Base-by-base conservation (phyloP, 2,888 invertebrate species). In the Oegoconia quadripuncta region DNA sequence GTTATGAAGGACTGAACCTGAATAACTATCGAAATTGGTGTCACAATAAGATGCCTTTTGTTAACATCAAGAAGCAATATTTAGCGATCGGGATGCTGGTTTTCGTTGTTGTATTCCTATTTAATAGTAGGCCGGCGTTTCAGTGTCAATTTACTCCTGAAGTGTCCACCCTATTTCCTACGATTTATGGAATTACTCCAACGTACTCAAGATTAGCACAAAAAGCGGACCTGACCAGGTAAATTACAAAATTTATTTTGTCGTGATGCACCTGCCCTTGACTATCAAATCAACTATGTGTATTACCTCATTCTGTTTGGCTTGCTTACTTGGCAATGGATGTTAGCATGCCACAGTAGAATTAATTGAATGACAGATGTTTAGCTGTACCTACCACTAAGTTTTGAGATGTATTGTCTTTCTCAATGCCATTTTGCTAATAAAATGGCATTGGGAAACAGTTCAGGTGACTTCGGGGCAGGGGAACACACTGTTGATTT, bases 181-280 rank as follows among this genome's bases (percentile, higher is more conserved):
- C 88, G 22, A 95, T 98, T 52, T 98, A 95, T 74, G 95, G 95
- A 11, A 93, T 98, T 52, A 98, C 98, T 3, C 98, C 98, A 22
- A 98, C 98, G 0, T 96, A 97, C 74, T 77, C 91, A 16, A 89
- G 98, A 44, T 91, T 94, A 26, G 94, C 94, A 18, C 98, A 98
- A 80, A 97, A 97, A 77, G 98, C 98, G 7, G 98, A 98, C 76
- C 86, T 98, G 8, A 97, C 97, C 35, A 92, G 93, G 93, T 92
- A 78, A 71, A 3, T 7, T 13, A 27, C 3, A n/a, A 25, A 4
- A 27, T 13, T 51, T 67, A 71, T 52, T 54, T 47, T 40, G 34
- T 70, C 75, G 75, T 83, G 80, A 63, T 62, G 20, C 41, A 49
- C 34, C 44, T 73, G 80, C 71, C 86, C 82, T 86, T 81, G 79